Evolutionary conservation across 2,888 invertebrate species (phyloP), one percentile per base, ranked within the genome.

Genomic region (Amaurobius ferox): DNA sequence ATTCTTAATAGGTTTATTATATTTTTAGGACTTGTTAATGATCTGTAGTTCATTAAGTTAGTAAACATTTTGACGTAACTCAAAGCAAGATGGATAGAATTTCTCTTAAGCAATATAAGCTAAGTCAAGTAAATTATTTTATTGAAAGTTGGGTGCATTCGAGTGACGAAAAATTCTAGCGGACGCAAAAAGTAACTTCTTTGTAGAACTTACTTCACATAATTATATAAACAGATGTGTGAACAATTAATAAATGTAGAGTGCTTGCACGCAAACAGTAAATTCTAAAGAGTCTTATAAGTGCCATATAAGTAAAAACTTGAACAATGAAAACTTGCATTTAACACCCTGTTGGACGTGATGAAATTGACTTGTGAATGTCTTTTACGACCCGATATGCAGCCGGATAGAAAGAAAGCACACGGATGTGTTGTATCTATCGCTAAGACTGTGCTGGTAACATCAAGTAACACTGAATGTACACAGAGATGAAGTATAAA

Each of bases 401-500:
- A 55, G 23, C 23, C 55, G 19, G 23, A 55, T 55, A 55, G 55
- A 55, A 55, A 55, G 19, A 55, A 30, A 66, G 32, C 66, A 66
- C 35, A 66, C n/a, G 16, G 13, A 66, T 23, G 55, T 55, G 66
- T 66, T n/a, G n/a, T 1, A 32, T 66, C 66, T 66, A 66, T 32
- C 32, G 23, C 66, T 66, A 66, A 66, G 30, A 66, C 66, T 32
- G 32, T 66, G 66, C 35, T 30, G 5, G 23, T 66, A 66, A 66
- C 66, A 66, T 19, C 66, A 35, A 66, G 32, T 32, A 32, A 66
- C 66, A 66, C 66, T 32, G 66, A 66, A 35, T 32, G 30, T 35
- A 66, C 35, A 66, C 35, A 19, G 35, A 66, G 66, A 66, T 66
- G 19, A 19, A 66, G 23, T 66, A 35, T 66, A 66, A 66, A 66